phyloP scores from a whole-genome alignment of 2,888 invertebrate genomes.

The Acronicta leporina region DNA sequence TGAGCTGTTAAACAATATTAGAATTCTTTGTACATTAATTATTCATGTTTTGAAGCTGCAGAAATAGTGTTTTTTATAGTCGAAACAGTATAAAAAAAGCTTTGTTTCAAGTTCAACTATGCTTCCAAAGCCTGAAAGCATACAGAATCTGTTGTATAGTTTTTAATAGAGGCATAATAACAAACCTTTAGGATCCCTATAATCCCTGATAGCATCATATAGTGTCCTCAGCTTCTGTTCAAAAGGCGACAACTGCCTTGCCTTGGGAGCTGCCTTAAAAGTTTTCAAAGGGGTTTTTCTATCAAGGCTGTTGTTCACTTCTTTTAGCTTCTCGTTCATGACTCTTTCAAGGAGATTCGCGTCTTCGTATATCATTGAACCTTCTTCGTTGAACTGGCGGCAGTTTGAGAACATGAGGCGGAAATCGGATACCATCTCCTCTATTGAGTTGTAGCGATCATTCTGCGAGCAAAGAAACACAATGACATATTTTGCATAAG shows the following conservation, averaged over 20 bases:
- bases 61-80: no score
- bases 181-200: slow-evolving; percentile 89
- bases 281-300: slow-evolving; percentile 88
- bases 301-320: slow-evolving; percentile 90
- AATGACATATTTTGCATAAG: background rate
- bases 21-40: no score
- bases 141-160: no score
- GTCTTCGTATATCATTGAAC: slow-evolving; percentile 98
- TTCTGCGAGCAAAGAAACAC: slow-evolving; percentile 70
- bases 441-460: slow-evolving; percentile 94
- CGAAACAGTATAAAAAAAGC: no score
- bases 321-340: slow-evolving; percentile 94
- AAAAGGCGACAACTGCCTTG: slow-evolving; percentile 87
- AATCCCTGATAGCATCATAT: slow-evolving; percentile 97
- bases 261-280: slow-evolving; percentile 77
- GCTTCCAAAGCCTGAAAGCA: no score
- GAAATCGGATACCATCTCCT: slow-evolving; percentile 96
- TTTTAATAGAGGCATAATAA: background rate
- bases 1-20: no score
- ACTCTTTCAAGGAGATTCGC: slow-evolving; percentile 96
- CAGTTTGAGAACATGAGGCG: slow-evolving; percentile 99
- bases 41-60: no score
- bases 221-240: slow-evolving; percentile 95
- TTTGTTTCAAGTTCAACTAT: no score
- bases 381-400: slow-evolving; percentile 98